Evolutionary conservation across 2,888 invertebrate genomes (phyloP), one percentile per base, ranked within the genome.

Genomic region (Mythimna albipuncta): DNA sequence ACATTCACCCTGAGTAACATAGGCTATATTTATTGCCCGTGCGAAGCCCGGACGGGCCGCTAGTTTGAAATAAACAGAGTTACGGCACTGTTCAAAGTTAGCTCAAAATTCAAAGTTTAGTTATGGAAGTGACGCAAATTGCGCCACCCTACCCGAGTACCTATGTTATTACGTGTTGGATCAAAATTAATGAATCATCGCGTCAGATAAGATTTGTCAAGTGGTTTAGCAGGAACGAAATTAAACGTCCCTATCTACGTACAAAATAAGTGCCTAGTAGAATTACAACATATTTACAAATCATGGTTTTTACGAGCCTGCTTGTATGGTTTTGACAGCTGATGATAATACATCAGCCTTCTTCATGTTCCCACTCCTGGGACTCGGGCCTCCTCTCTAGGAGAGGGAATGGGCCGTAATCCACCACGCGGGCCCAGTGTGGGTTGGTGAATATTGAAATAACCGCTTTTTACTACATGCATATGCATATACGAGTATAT

Each of bases 161-260:
- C 38, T 19, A 21, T 65, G 64, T 79, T 79, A 57, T 72, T 72
- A 64, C 52, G 47, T 52, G 61, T 63, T 6, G 74, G 62, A 79
- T 77, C 32, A 73, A 66, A 77, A 65, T 77, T 57, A 73, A 77
- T 77, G 73, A 79, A 62, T 79, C 73, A 72, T 79, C 52, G 41
- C 62, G 57, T 13, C 38, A 72, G 76, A 77, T 77, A 77, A 77
- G 50, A 64, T 55, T 64, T 4, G 64, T 72, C 52, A 64, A 76
- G 65, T 80, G 57, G 38, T 79, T 55, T 61, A 38, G 16, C 44
- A 61, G 69, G n/a, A 50, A 47, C 58, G 38, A 75, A 57, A 71
- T 71, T 58, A 47, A 58, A 35, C 44, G 19, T 19, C n/a, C 41
- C 50, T 69, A 69, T 63, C 72, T 47, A 47, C 41, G 61, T 21